Percentiles rank a stretch among this genome's conserved stretches.
These are phyloP conservation scores for Gadus chalcogrammus DNA, from an alignment of 2,113 vertebrate genomes.

Conservation along the genomic window DNA sequence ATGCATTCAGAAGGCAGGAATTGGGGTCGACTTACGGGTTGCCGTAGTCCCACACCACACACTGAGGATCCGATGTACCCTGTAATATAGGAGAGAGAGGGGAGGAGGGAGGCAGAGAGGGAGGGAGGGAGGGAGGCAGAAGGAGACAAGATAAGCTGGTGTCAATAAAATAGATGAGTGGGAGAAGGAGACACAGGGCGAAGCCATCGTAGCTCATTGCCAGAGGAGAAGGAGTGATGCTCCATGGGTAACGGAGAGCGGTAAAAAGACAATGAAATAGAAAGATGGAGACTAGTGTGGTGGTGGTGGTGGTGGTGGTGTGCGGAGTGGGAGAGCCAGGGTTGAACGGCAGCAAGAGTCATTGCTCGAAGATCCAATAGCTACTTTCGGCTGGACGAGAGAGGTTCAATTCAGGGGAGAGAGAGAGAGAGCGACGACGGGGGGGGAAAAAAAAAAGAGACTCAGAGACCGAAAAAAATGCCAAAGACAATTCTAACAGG, in stretches of 20 bases:
- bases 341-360: conserved; percentile 33
- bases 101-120: not conserved
- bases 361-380: conserved; percentile 46
- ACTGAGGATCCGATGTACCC: conserved; percentile 93
- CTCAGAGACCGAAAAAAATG: not conserved
- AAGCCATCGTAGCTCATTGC: conserved; percentile 36
- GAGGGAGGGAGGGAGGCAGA: not conserved
- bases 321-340: not conserved
- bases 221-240: conserved; percentile 54
- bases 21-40: conserved; percentile 82
- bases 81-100: conserved; percentile 56
- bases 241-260: conserved; percentile 48
- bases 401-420: conserved; percentile 43
- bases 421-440: conserved; percentile 22
- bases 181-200: conserved; percentile 30
- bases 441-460: conserved; percentile 16
- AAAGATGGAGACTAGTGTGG: conserved; percentile 45
- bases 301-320: not conserved
- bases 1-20: not conserved
- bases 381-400: conserved; percentile 33
- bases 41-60: conserved; percentile 92
- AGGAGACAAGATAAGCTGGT: conserved; percentile 44
- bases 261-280: conserved; percentile 67
- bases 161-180: conserved; percentile 46
- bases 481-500: conserved; percentile 39